Evolutionary conservation across 1,140 invertebrate species (phyloP), one percentile per base, ranked within the genome.

Genomic region (Babylonia areolata): DNA sequence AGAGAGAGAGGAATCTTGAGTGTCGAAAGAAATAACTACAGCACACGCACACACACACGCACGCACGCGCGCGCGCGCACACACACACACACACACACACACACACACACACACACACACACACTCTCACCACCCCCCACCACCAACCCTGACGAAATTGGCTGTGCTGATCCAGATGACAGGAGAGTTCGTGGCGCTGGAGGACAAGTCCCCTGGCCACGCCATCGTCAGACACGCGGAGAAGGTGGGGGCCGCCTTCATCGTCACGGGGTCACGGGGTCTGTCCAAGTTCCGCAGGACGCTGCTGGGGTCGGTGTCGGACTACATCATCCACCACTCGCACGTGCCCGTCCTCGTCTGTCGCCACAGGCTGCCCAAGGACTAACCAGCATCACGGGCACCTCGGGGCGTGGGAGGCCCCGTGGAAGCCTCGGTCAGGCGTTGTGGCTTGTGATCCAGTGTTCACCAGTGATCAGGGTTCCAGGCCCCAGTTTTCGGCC

Each of bases 261-360:
- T 86, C 64, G 85, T 86, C 33, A 85, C 87, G 51, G 87, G 87
- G n/a, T 85, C 87, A n/a, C 58, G 87, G 15, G 87, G 87, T 1
- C 81, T 88, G 40, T 84, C 84, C 31, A 88, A 85, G 35, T 84
- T 88, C 58, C 80, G 87, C 11, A 31, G 87, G 2, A 88, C 87
- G 28, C 64, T 88, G 71, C 84, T 88, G 73, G 87, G 87, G 71
- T 85, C 84, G n/a, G 81, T 88, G 5, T 85, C 84, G 54, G 87
- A 88, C 58, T 88, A 88, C 84, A 88, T 88, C 54, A 51, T 88
- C 3, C 87, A 88, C 77, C 87, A 88, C 58, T 64, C 87, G 5
- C 87, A 83, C 75, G 81, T 88, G n/a, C 87, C 87, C 31, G 87
- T 88, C 5, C 87, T 88, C n/a, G 58, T 88, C n/a, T 88, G 87